Evolutionary conservation across 1,140 invertebrate genomes (phyloP).

Genomic region (Marisa cornuarietis): DNA sequence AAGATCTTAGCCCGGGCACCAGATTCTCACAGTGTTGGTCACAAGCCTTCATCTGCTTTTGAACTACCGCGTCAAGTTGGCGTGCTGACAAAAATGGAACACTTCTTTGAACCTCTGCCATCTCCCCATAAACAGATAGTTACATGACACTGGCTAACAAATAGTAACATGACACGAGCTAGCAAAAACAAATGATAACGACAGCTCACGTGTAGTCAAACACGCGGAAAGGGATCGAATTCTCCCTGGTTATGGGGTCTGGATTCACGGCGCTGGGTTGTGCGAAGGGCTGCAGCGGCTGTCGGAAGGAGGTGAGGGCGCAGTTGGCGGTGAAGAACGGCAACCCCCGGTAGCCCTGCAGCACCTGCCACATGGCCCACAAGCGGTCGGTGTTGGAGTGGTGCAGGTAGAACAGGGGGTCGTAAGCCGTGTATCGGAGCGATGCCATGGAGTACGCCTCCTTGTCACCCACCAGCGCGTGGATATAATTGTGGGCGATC

Average conservation of each 20-base stretch:
- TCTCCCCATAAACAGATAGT: too few relatives aligned
- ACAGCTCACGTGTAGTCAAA: slow-evolving; percentile 11
- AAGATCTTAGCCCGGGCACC: too few relatives aligned
- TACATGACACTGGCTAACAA: not conserved
- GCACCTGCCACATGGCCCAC: slow-evolving; percentile 43
- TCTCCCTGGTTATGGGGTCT: slow-evolving; percentile 27
- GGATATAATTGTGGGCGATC: slow-evolving; percentile 38
- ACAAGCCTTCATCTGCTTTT: too few relatives aligned
- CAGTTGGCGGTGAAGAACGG: slow-evolving; percentile 38
- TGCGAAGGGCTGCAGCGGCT: slow-evolving; percentile 30
- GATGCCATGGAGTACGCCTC: slow-evolving; percentile 37
- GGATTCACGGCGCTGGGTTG: slow-evolving; percentile 21
- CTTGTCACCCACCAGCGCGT: slow-evolving; percentile 33
- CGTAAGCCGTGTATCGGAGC: slow-evolving; percentile 35
- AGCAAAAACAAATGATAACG: not conserved
- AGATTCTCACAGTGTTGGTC: too few relatives aligned
- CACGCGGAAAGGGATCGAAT: slow-evolving; percentile 35
- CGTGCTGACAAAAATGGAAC: too few relatives aligned
- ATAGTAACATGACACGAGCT: not conserved
- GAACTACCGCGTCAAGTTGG: too few relatives aligned
- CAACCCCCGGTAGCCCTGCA: slow-evolving; percentile 33
- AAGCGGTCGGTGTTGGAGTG: slow-evolving; percentile 40
- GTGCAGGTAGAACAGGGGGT: slow-evolving; percentile 35
- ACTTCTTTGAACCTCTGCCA: too few relatives aligned
- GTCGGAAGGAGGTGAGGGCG: slow-evolving; percentile 22